Evolutionary conservation across 2,888 invertebrate species (phyloP).

Genomic region (Poecilobothrus nobilitatus): DNA sequence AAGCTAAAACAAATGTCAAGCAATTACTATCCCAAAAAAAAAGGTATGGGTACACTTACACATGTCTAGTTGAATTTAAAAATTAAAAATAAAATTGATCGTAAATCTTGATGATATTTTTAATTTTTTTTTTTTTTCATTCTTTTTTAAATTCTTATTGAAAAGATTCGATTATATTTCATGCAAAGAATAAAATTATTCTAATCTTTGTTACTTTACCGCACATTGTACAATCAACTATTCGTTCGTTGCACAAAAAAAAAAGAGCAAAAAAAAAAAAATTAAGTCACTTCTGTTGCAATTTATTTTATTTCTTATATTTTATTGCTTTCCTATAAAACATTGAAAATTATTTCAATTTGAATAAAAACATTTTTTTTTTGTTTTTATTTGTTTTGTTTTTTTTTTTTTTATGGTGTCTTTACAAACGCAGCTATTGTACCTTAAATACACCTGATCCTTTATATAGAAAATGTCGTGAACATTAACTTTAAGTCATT

Average conservation of each 20-base stretch:
- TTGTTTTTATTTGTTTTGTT: not conserved
- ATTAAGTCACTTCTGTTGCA: not conserved
- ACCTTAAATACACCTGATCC: not conserved
- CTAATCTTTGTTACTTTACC: not conserved
- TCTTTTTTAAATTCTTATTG: not conserved
- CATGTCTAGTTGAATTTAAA: too few relatives aligned
- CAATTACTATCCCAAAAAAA: too few relatives aligned
- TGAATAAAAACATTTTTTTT: not conserved
- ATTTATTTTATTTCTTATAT: too few relatives aligned
- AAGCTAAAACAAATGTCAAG: too few relatives aligned
- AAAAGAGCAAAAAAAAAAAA: too few relatives aligned
- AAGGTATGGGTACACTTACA: too few relatives aligned
- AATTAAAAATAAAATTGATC: too few relatives aligned
- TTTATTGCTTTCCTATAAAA: not conserved
- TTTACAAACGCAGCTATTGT: not conserved
- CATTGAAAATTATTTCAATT: not conserved
- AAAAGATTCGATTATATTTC: not conserved
- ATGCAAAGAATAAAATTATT: too few relatives aligned
- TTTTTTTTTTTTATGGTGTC: not conserved
- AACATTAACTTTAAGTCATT: constrained; percentile 3
- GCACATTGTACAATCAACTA: not conserved
- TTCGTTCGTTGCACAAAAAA: too few relatives aligned
- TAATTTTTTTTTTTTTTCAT: too few relatives aligned
- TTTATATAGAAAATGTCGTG: not conserved
- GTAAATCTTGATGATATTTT: too few relatives aligned